A percentile compares a stretch with the other conserved stretches of the same genome.
These are phyloP conservation scores for Bubo scandiacus DNA, from an alignment of 2,113 vertebrate species.

Conservation along the genomic window DNA sequence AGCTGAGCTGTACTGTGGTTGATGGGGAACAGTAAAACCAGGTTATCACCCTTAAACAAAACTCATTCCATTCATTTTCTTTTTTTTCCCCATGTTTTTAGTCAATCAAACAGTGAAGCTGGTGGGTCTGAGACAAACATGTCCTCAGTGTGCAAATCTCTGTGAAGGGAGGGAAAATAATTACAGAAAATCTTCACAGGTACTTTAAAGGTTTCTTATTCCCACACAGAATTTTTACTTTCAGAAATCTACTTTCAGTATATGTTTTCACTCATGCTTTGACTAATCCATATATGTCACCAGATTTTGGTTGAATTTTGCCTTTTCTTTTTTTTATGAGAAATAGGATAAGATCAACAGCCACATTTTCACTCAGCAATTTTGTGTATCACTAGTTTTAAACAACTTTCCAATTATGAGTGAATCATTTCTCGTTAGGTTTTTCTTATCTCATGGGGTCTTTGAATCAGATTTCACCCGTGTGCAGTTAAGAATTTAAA, in stretches of 20 bases:
- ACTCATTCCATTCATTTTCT: neutral
- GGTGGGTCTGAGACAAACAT: accelerated
- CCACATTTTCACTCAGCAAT: neutral
- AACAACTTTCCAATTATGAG: neutral
- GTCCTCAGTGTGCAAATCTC: accelerated
- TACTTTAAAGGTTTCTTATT: neutral
- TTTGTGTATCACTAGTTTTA: neutral
- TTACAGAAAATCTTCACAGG: neutral
- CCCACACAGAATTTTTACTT: neutral
- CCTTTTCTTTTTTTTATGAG: neutral
- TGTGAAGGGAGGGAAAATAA: neutral
- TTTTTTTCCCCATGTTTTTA: neutral
- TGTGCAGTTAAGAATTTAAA: neutral
- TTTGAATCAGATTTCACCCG: neutral
- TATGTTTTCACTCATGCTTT: neutral
- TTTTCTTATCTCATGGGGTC: neutral
- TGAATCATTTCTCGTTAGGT: neutral
- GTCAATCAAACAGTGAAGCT: neutral
- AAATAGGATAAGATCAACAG: neutral
- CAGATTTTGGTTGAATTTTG: neutral
- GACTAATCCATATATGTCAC: neutral
- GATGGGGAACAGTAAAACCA: neutral
- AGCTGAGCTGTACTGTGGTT: neutral
- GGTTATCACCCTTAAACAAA: neutral
- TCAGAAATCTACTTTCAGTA: neutral